phyloP scores from a whole-genome alignment of 1,140 invertebrate species.

The Ceratosolen fusciceps region DNA sequence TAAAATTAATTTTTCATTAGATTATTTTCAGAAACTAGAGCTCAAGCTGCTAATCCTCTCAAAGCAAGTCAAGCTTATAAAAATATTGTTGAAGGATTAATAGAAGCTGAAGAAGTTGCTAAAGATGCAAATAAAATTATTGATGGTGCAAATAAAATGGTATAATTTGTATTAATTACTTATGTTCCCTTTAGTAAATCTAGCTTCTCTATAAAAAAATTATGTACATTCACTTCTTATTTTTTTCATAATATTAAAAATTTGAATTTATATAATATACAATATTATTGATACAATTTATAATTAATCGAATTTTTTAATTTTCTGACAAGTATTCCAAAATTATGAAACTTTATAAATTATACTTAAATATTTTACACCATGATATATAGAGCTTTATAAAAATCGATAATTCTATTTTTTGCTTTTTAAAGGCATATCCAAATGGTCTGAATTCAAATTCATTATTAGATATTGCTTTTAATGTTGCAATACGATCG shows the following conservation, averaged over 20 bases:
- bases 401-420: too few species aligned
- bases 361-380: too few species aligned
- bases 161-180: slow-evolving; percentile 55
- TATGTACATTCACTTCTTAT: too few species aligned
- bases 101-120: slow-evolving; percentile 76
- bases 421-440: slow-evolving; percentile 54
- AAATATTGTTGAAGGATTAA: slow-evolving; percentile 81
- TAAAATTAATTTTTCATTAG: slow-evolving; percentile 63
- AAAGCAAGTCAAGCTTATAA: slow-evolving; percentile 87
- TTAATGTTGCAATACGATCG: slow-evolving; percentile 70
- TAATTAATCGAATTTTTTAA: too few species aligned
- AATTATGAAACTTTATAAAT: too few species aligned
- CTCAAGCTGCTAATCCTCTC: slow-evolving; percentile 79
- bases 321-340: too few species aligned
- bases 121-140: slow-evolving; percentile 77
- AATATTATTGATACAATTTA: too few species aligned
- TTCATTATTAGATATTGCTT: slow-evolving; percentile 63
- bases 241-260: too few species aligned
- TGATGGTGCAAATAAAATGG: slow-evolving; percentile 73
- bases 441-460: slow-evolving; percentile 60
- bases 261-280: too few species aligned
- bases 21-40: slow-evolving; percentile 78
- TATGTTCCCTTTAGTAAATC: too few species aligned
- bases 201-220: too few species aligned
- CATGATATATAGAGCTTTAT: too few species aligned